Evolutionary conservation across 2,113 vertebrate genomes (phyloP).

Genomic region (Aegithalos caudatus): DNA sequence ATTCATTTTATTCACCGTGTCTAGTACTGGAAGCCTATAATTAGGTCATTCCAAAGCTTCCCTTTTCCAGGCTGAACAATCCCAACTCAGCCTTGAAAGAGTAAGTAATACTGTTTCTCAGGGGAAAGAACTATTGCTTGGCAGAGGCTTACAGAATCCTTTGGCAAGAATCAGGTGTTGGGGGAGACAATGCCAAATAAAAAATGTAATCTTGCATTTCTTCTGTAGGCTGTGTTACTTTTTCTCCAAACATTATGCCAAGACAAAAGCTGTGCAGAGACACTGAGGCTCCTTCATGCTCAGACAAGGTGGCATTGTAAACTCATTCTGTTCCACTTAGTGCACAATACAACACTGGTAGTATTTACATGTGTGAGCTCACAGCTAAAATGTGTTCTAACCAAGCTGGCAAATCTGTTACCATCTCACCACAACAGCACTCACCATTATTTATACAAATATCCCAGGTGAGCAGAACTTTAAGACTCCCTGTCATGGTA

Average conservation of each 20-base stretch:
- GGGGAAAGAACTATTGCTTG: background rate
- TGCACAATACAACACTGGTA: background rate
- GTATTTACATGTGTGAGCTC: background rate
- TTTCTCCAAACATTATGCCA: background rate
- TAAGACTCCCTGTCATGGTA: background rate
- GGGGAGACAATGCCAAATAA: background rate
- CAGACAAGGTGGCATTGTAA: background rate
- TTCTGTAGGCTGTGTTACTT: background rate
- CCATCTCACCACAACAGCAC: background rate
- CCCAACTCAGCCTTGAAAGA: background rate
- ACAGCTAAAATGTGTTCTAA: background rate
- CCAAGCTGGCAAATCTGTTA: background rate
- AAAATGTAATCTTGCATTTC: background rate
- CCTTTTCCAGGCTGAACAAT: background rate
- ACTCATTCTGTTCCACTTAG: background rate
- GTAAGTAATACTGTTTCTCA: background rate
- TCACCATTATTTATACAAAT: background rate
- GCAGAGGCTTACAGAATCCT: background rate
- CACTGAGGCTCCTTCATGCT: background rate
- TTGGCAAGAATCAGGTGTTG: background rate
- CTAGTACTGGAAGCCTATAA: background rate
- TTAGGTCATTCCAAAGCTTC: background rate
- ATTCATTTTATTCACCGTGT: background rate
- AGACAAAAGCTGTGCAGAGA: background rate
- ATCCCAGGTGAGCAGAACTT: background rate